Base-by-base conservation (phyloP, 2,888 invertebrate genomes). In the Cosmopolites sordidus region DNA sequence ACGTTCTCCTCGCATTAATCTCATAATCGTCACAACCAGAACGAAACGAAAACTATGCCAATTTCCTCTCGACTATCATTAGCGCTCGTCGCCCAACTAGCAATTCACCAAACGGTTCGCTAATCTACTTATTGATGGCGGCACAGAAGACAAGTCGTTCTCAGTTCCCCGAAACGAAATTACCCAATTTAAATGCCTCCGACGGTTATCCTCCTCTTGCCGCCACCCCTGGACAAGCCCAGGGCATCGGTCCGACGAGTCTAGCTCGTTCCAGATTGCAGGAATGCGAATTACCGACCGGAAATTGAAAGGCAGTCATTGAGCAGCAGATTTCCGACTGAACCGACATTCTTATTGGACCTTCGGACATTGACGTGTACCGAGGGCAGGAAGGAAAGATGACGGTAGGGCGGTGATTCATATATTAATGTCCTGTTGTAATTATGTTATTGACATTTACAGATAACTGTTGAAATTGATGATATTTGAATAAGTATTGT, bases 291-390 rank as follows among this genome's bases (percentile, higher is more conserved):
- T 61, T 65, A 67, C 68, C 60, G 57, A 62, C 66, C 66, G 70
- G 70, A 70, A 70, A 70, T 70, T 70, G 69, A 67, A 67, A 67
- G 64, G 65, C 65, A 62, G 60, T 56, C 65, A 65, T 65, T 66
- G 62, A 66, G 64, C 64, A 62, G 63, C 62, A 62, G 64, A 66
- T 66, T 64, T 65, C 65, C 65, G 65, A 56, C 56, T 51, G 58
- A 61, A 27, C 15, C 58, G 58, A 58, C 59, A 60, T 54, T 48
- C 49, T 61, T 58, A 61, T 62, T 60, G 60, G 62, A 61, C 53
- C 58, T 57, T 54, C 16, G 5, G 15, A 15, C 54, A 59, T 60
- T 60, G 62, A 62, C 58, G 58, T 60, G 60, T 62, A 62, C 9
- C 39, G 39, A 15, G 39, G 39, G 14, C 15, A 42, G 42, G 42